phyloP scores from a whole-genome alignment of 2,797 vertebrate species.

The Distichodus sexfasciatus region DNA sequence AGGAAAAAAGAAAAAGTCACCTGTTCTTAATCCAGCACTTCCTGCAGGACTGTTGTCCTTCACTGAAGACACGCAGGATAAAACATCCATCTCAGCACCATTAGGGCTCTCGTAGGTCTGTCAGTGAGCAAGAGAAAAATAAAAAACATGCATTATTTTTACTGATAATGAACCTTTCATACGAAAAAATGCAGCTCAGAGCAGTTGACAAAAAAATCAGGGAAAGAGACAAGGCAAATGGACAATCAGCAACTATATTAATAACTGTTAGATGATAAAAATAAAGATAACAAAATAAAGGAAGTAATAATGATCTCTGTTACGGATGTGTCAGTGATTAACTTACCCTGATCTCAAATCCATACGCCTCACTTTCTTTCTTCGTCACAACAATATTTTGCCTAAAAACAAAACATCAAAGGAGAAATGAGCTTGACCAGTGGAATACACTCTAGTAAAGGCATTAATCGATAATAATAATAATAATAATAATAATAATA shows the following conservation, averaged over 20 bases:
- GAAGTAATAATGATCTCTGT: neutral
- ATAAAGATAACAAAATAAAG: neutral
- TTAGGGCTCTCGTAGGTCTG: conserved; percentile 69
- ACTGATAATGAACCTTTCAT: neutral
- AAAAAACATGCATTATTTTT: neutral
- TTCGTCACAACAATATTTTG: conserved; percentile 59
- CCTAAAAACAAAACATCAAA: no score
- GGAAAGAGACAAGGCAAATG: no score
- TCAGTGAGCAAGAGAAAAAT: conserved; percentile 8
- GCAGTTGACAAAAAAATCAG: no score
- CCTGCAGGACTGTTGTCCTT: conserved; percentile 75
- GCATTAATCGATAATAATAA: no score
- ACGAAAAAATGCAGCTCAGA: no score
- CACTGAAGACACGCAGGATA: conserved; percentile 70
- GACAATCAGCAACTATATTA: no score
- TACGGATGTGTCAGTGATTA: neutral
- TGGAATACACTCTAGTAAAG: no score
- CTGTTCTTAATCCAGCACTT: conserved; percentile 69
- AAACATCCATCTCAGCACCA: conserved; percentile 54
- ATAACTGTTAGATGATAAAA: neutral
- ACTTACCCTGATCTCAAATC: conserved; percentile 85
- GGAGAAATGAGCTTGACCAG: no score
- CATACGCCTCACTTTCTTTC: conserved; percentile 76
- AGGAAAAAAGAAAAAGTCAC: conserved; percentile 53
- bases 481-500: no score